These are phyloP conservation scores for Cantharis rufa DNA, from an alignment of 2,888 invertebrate genomes.

Conservation along the genomic window DNA sequence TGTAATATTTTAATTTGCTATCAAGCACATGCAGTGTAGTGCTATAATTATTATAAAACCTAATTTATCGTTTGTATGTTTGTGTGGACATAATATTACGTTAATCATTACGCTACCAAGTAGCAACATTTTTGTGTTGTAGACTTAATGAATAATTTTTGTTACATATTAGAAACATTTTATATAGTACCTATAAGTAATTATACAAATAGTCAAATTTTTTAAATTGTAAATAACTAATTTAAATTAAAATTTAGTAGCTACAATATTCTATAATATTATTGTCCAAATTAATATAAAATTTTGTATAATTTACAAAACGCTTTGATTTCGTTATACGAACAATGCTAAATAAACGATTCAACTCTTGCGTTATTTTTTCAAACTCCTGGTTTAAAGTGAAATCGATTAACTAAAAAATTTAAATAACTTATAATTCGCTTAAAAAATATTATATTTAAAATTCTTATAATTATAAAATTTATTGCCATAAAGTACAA, in stretches of 20 bases:
- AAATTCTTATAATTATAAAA: neutral
- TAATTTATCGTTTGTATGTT: constrained; percentile 6
- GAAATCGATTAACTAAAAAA: neutral
- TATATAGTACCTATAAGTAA: constrained; percentile 1
- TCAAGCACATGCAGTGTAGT: constrained; percentile 9
- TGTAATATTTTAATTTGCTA: constrained; percentile 6
- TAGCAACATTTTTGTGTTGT: neutral
- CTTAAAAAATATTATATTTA: neutral
- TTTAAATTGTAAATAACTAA: constrained; percentile 54
- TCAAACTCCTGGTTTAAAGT: neutral
- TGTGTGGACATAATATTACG: neutral
- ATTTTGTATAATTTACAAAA: constrained; percentile 10
- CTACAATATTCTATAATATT: constrained; percentile 17
- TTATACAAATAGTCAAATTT: constrained; percentile 37
- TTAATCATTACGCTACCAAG: constrained; percentile 12
- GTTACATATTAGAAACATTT: neutral
- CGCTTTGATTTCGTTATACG: constrained; percentile 17
- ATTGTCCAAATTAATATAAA: constrained; percentile 11
- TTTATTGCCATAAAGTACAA: neutral
- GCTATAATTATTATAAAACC: neutral
- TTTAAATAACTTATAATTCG: too few relatives aligned
- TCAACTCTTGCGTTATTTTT: constrained; percentile 5
- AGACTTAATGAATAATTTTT: neutral
- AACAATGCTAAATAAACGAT: constrained; percentile 24
- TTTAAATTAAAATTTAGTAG: constrained; percentile 39